phyloP scores from a whole-genome alignment of 1,140 invertebrate species.

The Arion vulgaris region DNA sequence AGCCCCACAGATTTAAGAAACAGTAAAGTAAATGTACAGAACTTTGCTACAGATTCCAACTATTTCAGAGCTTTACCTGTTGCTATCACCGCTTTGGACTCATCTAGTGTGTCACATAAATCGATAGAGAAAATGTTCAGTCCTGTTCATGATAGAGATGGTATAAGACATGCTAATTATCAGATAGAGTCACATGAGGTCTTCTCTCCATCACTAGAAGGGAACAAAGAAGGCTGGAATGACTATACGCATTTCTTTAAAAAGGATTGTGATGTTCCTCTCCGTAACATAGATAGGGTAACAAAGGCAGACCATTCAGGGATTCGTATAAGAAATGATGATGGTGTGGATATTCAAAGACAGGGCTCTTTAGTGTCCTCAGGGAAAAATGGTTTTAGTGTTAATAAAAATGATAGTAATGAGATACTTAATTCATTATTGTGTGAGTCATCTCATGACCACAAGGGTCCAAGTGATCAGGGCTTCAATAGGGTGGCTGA shows the following conservation, averaged over 20 bases:
- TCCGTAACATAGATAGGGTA: constrained; percentile 22
- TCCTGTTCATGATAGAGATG: not conserved
- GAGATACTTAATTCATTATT: not conserved
- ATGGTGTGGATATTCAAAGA: constrained; percentile 16
- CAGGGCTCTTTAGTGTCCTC: not conserved
- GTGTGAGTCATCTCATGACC: no score
- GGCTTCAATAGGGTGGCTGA: not conserved
- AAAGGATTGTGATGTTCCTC: constrained; percentile 22
- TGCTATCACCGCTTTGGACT: not conserved
- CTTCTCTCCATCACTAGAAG: not conserved
- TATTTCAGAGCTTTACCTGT: constrained; percentile 25
- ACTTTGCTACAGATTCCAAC: not conserved
- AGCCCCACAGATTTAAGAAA: not conserved
- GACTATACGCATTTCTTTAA: constrained; percentile 17
- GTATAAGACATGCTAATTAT: not conserved
- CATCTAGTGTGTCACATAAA: not conserved
- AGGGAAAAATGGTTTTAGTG: not conserved
- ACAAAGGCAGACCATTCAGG: not conserved
- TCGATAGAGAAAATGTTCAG: not conserved
- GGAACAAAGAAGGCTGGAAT: constrained; percentile 10
- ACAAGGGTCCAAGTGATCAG: not conserved
- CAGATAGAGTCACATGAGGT: not conserved
- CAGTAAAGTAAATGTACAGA: not conserved
- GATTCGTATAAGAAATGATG: not conserved
- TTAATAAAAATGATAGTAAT: not conserved